A percentile compares a stretch with the other conserved stretches of the same genome.
phyloP scores from a whole-genome alignment of 2,888 invertebrate species.

The Stenchaetothrips biformis region DNA sequence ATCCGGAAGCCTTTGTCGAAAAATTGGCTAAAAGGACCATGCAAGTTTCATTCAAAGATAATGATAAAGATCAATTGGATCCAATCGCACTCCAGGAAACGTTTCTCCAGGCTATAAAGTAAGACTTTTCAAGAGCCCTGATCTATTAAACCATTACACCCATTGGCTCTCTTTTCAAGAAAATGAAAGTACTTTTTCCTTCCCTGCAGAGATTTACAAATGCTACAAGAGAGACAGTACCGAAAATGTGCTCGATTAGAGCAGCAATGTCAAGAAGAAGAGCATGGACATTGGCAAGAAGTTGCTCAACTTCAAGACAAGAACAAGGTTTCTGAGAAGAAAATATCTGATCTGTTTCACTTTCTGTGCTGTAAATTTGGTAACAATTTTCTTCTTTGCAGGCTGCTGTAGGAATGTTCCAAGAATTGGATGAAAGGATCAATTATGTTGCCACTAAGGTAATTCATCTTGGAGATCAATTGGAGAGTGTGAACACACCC shows the following conservation, averaged over 20 bases:
- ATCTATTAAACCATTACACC: not conserved
- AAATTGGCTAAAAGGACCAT: conserved; percentile 91
- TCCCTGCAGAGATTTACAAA: conserved; percentile 52
- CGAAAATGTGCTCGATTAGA: conserved; percentile 82
- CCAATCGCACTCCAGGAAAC: conserved; percentile 83
- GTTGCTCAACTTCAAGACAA: conserved; percentile 76
- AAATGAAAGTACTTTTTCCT: conserved; percentile 16
- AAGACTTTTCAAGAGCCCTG: conserved; percentile 33
- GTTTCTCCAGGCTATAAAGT: conserved; percentile 86
- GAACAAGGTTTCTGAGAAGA: conserved; percentile 62
- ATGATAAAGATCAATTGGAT: conserved; percentile 69
- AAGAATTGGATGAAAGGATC: conserved; percentile 90
- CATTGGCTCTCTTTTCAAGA: too few relatives aligned
- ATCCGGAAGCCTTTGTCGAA: conserved; percentile 96
- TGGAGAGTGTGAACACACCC: conserved; percentile 94
- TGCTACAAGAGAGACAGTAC: conserved; percentile 77
- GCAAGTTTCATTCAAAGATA: conserved; percentile 60
- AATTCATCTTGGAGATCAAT: conserved; percentile 95
- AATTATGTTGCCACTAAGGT: conserved; percentile 97
- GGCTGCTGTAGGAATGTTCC: conserved; percentile 80
- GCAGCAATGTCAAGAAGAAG: conserved; percentile 76
- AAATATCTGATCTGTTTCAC: conserved; percentile 26
- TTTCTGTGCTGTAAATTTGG: conserved; percentile 15
- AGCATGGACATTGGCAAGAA: conserved; percentile 74
- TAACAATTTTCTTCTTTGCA: conserved; percentile 44